Evolutionary conservation across 2,888 invertebrate genomes (phyloP).

Genomic region (Phorcus lineatus): DNA sequence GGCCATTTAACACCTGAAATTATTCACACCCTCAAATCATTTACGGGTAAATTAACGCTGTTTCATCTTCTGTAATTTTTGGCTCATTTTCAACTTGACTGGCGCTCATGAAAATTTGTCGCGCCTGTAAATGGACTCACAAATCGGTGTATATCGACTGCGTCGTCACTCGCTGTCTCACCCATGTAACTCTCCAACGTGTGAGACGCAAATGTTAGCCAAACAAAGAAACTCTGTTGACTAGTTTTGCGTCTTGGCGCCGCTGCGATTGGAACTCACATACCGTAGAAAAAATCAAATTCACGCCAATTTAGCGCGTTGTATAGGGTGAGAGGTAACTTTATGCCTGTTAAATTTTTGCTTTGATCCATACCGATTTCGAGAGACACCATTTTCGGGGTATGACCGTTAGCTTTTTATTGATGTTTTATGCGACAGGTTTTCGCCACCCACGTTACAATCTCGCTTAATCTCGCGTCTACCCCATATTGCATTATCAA

Average conservation of each 20-base stretch:
- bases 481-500: background rate
- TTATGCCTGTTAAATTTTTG: background rate
- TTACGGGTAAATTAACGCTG: background rate
- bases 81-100: background rate
- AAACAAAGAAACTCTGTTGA: background rate
- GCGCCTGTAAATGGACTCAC: background rate
- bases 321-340: too few relatives aligned
- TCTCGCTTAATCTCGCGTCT: background rate
- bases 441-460: constrained; percentile 17
- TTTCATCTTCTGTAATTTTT: constrained; percentile 5
- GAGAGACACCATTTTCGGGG: background rate
- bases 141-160: background rate
- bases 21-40: background rate
- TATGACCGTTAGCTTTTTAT: constrained; percentile 2
- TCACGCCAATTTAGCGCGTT: background rate
- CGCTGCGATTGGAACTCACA: background rate
- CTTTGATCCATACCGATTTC: background rate
- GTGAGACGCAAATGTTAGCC: background rate
- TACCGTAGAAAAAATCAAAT: constrained; percentile 13
- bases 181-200: background rate
- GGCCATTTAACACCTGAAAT: background rate
- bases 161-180: background rate
- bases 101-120: background rate
- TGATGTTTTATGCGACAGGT: constrained; percentile 5
- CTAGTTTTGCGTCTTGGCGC: background rate